These are phyloP conservation scores for Odocoileus virginianus DNA, from an alignment of 2,113 vertebrate species.

Conservation along the genomic window DNA sequence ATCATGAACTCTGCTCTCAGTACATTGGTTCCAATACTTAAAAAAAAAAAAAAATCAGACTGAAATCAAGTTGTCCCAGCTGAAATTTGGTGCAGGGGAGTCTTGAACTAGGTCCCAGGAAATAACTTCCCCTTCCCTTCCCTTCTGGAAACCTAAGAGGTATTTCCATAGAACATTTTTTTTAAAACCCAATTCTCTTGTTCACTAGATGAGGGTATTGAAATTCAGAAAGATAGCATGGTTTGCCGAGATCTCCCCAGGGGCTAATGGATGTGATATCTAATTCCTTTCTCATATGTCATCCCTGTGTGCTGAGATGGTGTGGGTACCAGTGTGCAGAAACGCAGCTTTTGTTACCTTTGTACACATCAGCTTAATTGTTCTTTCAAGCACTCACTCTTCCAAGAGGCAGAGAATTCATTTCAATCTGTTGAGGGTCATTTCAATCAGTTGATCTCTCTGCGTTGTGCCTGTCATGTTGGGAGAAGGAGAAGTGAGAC, in stretches of 20 bases:
- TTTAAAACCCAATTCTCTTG: background rate
- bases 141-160: background rate
- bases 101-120: background rate
- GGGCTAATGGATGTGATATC: background rate
- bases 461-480: background rate
- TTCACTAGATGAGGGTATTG: background rate
- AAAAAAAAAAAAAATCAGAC: background rate
- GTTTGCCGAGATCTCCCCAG: background rate
- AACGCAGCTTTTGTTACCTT: background rate
- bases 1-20: background rate
- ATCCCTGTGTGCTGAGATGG: background rate
- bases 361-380: background rate
- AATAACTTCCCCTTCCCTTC: background rate
- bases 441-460: background rate
- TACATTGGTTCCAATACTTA: background rate
- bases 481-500: rapidly evolving
- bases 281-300: background rate
- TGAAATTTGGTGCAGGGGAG: background rate
- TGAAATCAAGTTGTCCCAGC: background rate
- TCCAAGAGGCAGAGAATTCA: background rate
- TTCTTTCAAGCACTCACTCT: background rate
- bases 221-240: background rate
- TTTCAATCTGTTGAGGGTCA: background rate
- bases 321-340: background rate
- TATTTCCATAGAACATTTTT: background rate